Evolutionary conservation across 2,797 vertebrate genomes (phyloP), one percentile per base, ranked within the genome.

Genomic region (Coracias cyanogaster): DNA sequence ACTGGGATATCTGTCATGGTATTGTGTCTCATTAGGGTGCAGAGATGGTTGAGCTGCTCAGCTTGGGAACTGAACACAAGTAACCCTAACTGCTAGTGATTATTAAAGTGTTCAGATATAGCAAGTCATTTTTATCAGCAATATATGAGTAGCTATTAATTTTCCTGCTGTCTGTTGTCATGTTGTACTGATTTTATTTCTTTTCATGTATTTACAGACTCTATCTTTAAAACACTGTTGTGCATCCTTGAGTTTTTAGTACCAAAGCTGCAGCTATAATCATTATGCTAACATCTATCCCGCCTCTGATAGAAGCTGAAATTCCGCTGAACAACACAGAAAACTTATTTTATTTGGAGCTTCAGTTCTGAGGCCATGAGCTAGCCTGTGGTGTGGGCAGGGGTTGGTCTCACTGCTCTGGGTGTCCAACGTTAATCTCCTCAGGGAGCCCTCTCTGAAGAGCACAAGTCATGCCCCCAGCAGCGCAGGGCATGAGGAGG

Each of bases 391-490:
- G 3, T 26, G 31, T 0, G 5, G 65, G 16, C 33, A 41, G 58
- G 37, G 37, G 37, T 37, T 37, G 37, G 37, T 37, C 37, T 37
- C 37, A 37, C 37, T n/a, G 62, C 55, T 10, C 16, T 24, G 33
- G 15, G 35, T 6, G 3, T 5, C 19, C 57, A 7, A 25, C 0
- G 0, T 11, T 25, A 10, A 35, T 21, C 15, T 37, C 52, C 12
- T 3, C 48, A 48, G 55, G 26, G 46, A 62, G 48, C 41, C 41
- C 21, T n/a, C 21, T 37, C 25, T 14, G 39, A 26, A 48, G n/a
- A n/a, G 21, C 26, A 6, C 1, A 24, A 29, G 37, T 14, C 29
- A 15, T 11, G 45, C 46, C 54, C 58, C 25, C 46, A 24, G 45
- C 24, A 3, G 55, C 18, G 0, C 60, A 15, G 67, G n/a, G 10